Evolutionary conservation across 2,888 invertebrate species (phyloP).

Genomic region (Drosophila putrida): DNA sequence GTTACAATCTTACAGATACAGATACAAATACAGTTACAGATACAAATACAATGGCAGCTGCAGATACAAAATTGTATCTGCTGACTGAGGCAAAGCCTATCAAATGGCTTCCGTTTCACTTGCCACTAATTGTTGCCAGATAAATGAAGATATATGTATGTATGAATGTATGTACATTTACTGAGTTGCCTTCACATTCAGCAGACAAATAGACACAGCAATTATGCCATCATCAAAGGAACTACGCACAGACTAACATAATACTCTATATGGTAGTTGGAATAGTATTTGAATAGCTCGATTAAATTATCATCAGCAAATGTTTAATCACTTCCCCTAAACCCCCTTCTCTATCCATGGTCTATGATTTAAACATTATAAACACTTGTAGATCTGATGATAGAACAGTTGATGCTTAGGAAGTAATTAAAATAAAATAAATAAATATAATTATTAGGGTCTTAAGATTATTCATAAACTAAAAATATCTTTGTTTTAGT

Average conservation of each 20-base stretch:
- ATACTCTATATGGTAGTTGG: slow-evolving; percentile 3
- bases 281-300: not conserved
- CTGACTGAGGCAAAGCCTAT: slow-evolving; percentile 29
- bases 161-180: not conserved
- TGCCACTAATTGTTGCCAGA: slow-evolving; percentile 48
- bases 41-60: slow-evolving; percentile 13
- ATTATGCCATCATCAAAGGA: slow-evolving; percentile 35
- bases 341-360: not conserved
- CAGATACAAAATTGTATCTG: slow-evolving; percentile 18
- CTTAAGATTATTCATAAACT: too few species aligned
- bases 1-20: not conserved
- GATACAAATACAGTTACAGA: slow-evolving; percentile 15
- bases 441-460: too few species aligned
- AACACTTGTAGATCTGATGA: too few species aligned
- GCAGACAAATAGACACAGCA: slow-evolving; percentile 33
- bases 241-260: slow-evolving; percentile 19
- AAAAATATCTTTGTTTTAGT: too few species aligned
- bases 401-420: too few species aligned
- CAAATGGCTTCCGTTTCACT: slow-evolving; percentile 58
- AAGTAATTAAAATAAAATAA: too few species aligned
- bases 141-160: not conserved
- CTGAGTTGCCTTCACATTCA: slow-evolving; percentile 28
- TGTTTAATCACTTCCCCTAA: not conserved
- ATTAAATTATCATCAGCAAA: slow-evolving; percentile 14
- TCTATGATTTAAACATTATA: too few species aligned